Conservation (phyloP, 1,140 invertebrate species). For the Drosophila micromelanica region DNA sequence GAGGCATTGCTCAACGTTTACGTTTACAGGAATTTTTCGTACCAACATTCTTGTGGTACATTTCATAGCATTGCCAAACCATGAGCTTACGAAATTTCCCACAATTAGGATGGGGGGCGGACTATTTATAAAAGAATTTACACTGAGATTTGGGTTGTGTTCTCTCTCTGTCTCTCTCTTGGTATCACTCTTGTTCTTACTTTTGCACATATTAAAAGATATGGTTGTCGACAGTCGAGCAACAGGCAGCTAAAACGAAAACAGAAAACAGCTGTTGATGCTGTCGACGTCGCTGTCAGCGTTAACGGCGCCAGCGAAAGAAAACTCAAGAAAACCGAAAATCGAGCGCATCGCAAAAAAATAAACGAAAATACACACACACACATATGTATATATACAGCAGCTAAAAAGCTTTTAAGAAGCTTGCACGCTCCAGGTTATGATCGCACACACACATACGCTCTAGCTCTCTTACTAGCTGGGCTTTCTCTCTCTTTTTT, state of each 20-base stretch:
- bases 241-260: constrained; percentile 48
- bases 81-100: constrained; percentile 72
- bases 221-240: constrained; percentile 25
- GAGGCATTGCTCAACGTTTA: constrained; percentile 42
- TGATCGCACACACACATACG: constrained; percentile 29
- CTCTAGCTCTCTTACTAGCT: constrained; percentile 6
- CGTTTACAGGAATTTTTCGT: constrained; percentile 54
- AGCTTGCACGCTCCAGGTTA: constrained; percentile 69
- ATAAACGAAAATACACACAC: constrained; percentile 25
- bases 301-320: constrained; percentile 44
- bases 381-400: constrained; percentile 17
- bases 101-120: constrained; percentile 31
- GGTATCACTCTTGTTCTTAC: not conserved
- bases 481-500: not conserved
- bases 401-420: constrained; percentile 42
- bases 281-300: constrained; percentile 38
- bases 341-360: constrained; percentile 34
- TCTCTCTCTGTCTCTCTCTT: not conserved
- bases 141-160: constrained; percentile 53
- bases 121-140: constrained; percentile 64
- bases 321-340: constrained; percentile 34
- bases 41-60: constrained; percentile 43
- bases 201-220: constrained; percentile 10
- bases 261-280: constrained; percentile 76
- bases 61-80: constrained; percentile 48